Evolutionary conservation across 2,797 vertebrate species (phyloP).

Genomic region (Catamblyrhynchus diadema): DNA sequence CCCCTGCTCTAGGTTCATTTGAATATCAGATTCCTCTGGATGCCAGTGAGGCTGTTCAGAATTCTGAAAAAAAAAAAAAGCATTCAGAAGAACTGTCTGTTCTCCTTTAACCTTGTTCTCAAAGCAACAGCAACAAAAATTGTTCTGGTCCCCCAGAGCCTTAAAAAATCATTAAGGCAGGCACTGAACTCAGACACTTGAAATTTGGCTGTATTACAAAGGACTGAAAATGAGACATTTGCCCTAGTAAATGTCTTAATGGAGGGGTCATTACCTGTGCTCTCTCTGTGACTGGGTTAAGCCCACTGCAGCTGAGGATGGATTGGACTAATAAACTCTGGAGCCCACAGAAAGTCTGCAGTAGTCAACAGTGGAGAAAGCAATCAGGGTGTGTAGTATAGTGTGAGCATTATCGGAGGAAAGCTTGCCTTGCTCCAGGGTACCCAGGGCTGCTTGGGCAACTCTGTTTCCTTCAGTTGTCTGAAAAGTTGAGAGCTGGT

Average conservation of each 20-base stretch:
- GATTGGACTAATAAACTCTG: conserved; percentile 25
- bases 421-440: background rate
- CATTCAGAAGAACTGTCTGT: background rate
- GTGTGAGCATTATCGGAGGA: background rate
- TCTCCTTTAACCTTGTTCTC: conserved; percentile 40
- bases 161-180: conserved; percentile 26
- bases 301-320: background rate
- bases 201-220: conserved; percentile 37
- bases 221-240: conserved; percentile 42
- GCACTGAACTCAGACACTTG: background rate
- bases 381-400: background rate
- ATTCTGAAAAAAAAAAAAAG: conserved; percentile 13
- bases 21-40: background rate
- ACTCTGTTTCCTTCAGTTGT: background rate
- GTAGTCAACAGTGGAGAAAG: background rate
- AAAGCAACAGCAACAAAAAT: conserved; percentile 18
- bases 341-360: background rate
- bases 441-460: background rate
- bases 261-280: conserved; percentile 34
- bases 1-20: background rate
- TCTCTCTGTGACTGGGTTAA: background rate
- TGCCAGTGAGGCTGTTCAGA: background rate
- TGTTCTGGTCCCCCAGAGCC: background rate
- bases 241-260: conserved; percentile 29
- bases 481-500: background rate